A percentile compares a stretch with the other conserved stretches of the same genome.
phyloP scores from a whole-genome alignment of 2,113 vertebrate genomes.

The Odontesthes bonariensis region DNA sequence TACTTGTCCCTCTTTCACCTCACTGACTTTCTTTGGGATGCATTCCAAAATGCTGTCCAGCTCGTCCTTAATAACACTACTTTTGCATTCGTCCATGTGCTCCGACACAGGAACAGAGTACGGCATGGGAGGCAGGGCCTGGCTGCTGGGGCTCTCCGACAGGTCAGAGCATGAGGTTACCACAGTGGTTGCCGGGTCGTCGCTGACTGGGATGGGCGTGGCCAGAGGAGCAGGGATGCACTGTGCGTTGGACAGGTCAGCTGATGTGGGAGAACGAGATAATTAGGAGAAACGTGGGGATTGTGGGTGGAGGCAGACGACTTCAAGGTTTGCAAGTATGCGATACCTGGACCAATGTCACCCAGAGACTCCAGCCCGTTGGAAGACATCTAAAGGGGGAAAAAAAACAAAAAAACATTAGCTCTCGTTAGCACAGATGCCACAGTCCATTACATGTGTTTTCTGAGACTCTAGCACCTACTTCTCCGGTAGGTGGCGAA shows the following conservation, averaged over 20 bases:
- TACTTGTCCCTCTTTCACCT: slow-evolving; percentile 81
- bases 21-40: slow-evolving; percentile 86
- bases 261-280: slow-evolving; percentile 26
- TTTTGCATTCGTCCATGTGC: slow-evolving; percentile 89
- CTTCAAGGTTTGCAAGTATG: background rate
- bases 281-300: background rate
- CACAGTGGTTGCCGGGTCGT: slow-evolving; percentile 79
- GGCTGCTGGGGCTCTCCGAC: slow-evolving; percentile 84
- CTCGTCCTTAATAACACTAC: slow-evolving; percentile 89
- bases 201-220: slow-evolving; percentile 84
- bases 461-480: slow-evolving; percentile 34
- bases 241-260: slow-evolving; percentile 80
- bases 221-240: slow-evolving; percentile 87
- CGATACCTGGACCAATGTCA: slow-evolving; percentile 92
- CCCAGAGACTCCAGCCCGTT: slow-evolving; percentile 92
- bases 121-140: slow-evolving; percentile 80
- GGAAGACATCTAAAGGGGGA: slow-evolving; percentile 82
- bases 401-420: background rate
- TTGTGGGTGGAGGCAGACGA: background rate
- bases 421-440: background rate
- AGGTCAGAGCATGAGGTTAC: slow-evolving; percentile 78
- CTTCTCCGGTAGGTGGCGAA: slow-evolving; percentile 80
- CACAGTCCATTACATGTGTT: background rate
- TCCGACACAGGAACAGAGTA: slow-evolving; percentile 88
- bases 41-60: slow-evolving; percentile 92